Evolutionary conservation across 2,113 vertebrate species (phyloP).

Genomic region (Picathartes gymnocephalus): DNA sequence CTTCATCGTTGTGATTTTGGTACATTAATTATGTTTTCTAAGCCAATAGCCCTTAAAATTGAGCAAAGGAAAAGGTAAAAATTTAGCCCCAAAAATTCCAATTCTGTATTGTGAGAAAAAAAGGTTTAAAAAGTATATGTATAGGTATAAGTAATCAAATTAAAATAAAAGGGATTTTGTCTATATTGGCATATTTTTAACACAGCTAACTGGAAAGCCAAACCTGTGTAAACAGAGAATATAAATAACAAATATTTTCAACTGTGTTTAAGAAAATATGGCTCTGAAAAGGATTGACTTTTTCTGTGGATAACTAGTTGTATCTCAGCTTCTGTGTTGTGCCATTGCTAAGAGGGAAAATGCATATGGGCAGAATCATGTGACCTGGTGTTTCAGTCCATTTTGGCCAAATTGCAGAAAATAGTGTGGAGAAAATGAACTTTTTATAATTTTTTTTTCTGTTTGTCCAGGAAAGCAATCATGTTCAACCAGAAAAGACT

Average conservation of each 20-base stretch:
- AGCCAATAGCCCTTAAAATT: not conserved
- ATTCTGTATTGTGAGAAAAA: not conserved
- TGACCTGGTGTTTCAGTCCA: not conserved
- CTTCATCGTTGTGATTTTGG: not conserved
- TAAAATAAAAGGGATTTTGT: not conserved
- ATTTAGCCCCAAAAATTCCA: not conserved
- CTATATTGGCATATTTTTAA: not conserved
- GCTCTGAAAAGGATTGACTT: not conserved
- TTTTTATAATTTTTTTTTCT: not conserved
- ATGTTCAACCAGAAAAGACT: not conserved
- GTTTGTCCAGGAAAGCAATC: not conserved
- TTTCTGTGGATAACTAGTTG: not conserved
- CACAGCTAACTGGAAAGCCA: not conserved
- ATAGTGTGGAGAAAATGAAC: not conserved
- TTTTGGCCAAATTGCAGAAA: not conserved
- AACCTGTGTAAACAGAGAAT: not conserved
- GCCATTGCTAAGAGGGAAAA: not conserved
- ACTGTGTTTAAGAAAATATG: not conserved
- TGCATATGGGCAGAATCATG: not conserved
- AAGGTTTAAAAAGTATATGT: not conserved
- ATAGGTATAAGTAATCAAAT: not conserved
- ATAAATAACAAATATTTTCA: not conserved
- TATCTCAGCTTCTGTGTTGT: not conserved
- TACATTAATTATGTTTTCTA: not conserved
- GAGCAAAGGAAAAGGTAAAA: not conserved